Base-by-base conservation (phyloP, 2,797 vertebrate genomes). In the Danio tinwini region DNA sequence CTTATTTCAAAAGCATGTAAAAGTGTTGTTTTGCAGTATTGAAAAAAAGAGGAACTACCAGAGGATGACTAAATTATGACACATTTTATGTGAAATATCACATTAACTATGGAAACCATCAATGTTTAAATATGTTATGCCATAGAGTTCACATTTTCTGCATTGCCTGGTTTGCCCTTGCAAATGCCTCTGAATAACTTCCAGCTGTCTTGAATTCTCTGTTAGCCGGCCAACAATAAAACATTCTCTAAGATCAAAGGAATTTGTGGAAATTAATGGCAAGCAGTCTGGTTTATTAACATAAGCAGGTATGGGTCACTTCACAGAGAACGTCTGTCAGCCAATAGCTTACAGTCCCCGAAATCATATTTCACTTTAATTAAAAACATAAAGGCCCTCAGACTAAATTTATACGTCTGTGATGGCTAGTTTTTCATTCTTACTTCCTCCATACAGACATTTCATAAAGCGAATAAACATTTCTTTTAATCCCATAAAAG, bases 181-280 rank as follows among this genome's bases (percentile, higher is more conserved):
- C 39, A 55, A 64, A 75, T 13, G 71, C 62, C 47, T 52, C 19
- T 14, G 21, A 69, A 69, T 14, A 76, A 19, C 74, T 76, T 76
- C 61, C 74, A 63, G 59, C 61, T 52, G 61, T 76, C 37, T 52
- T 76, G 45, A 63, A 53, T 53, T 55, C 73, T 64, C 11, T 49
- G 19, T 49, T 11, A 55, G 61, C 3, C 10, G 13, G 61, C 74
- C 37, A 44, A 44, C 61, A 65, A 65, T 14, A 53, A 19, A 19
- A 52, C 74, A 59, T 73, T 10, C n/a, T 50, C 47, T 63, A 40
- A 53, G 47, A 76, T 76, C 37, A 76, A 76, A 64, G 47, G 29
- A 42, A 76, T 64, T 63, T 17, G 19, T 6, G 37, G 12, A 64
- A 74, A 62, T 17, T n/a, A 61, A 63, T 19, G 14, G 39, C 61